Conservation (phyloP, 2,797 vertebrate genomes). For the Epinephelus awoara region DNA sequence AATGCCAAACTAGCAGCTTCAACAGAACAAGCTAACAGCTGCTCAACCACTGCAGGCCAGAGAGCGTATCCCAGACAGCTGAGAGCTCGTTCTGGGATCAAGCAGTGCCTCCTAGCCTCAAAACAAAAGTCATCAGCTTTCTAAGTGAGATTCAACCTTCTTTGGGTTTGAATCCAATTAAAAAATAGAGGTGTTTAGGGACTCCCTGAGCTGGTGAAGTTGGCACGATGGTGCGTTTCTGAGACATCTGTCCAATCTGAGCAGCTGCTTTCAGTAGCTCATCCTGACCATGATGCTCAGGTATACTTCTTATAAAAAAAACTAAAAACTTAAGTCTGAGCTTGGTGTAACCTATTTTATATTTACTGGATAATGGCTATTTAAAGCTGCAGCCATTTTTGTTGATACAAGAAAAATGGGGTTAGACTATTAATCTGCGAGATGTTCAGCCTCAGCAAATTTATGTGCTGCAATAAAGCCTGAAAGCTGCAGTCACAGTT, state of each 20-base stretch:
- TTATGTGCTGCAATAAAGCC: slow-evolving; percentile 4
- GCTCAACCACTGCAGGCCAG: neutral
- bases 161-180: neutral
- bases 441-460: slow-evolving; percentile 1
- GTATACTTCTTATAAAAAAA: too few species aligned
- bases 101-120: neutral
- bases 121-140: neutral
- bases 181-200: neutral
- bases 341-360: neutral
- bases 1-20: neutral
- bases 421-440: neutral
- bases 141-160: fast-evolving
- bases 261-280: neutral
- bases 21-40: slow-evolving; percentile 1
- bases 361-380: neutral
- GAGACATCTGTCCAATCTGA: neutral
- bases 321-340: neutral
- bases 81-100: neutral
- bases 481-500: neutral
- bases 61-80: neutral
- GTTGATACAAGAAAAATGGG: neutral
- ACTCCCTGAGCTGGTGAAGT: neutral
- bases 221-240: too few species aligned
- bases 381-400: neutral
- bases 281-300: too few species aligned